phyloP scores from a whole-genome alignment of 2,888 invertebrate genomes.

The Temnothorax ravouxi region DNA sequence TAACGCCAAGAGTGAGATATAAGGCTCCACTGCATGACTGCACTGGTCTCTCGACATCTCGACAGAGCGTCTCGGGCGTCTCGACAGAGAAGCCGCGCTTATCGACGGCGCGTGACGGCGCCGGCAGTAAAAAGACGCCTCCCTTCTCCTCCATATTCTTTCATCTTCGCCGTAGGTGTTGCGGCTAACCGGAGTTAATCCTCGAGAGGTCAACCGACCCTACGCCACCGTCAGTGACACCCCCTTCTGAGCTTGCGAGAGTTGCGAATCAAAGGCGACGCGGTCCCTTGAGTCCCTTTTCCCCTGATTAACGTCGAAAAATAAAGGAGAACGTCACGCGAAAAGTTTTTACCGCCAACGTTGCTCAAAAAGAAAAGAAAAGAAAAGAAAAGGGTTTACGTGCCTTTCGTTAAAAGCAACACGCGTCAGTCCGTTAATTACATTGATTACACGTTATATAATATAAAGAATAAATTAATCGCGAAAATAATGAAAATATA shows the following conservation, averaged over 20 bases:
- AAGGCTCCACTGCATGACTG: slow-evolving; percentile 31
- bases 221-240: slow-evolving; percentile 55
- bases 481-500: too few relatives aligned
- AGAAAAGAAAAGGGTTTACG: too few relatives aligned
- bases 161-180: slow-evolving; percentile 80
- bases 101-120: slow-evolving; percentile 81
- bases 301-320: not conserved
- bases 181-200: slow-evolving; percentile 70
- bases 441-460: not conserved
- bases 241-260: slow-evolving; percentile 49
- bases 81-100: slow-evolving; percentile 71
- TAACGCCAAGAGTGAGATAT: slow-evolving; percentile 36
- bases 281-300: not conserved
- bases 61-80: not conserved
- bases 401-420: not conserved
- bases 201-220: slow-evolving; percentile 67
- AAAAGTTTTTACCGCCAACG: slow-evolving; percentile 9
- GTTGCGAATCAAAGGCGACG: slow-evolving; percentile 42
- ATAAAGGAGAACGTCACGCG: not conserved
- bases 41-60: slow-evolving; percentile 28
- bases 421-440: not conserved
- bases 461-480: not conserved
- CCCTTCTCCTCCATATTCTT: slow-evolving; percentile 74
- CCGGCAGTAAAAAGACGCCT: slow-evolving; percentile 79
- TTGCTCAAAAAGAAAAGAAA: not conserved